These are phyloP conservation scores for Musca vetustissima DNA, from an alignment of 1,140 invertebrate genomes.

Conservation along the genomic window DNA sequence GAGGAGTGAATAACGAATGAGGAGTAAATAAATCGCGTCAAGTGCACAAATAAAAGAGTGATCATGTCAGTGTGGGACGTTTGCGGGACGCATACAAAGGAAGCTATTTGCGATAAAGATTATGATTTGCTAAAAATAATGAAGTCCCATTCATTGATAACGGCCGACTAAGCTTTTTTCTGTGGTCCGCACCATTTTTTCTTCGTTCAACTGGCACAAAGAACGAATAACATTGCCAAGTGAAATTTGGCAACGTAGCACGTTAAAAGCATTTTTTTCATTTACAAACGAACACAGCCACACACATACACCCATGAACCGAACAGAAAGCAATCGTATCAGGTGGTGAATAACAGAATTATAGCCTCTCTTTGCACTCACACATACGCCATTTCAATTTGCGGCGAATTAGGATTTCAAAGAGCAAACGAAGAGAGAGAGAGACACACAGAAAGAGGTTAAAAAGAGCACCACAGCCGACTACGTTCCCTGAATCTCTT, in stretches of 20 bases:
- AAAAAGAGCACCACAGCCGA: no score
- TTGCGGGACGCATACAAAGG: neutral
- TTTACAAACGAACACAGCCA: slow-evolving; percentile 7
- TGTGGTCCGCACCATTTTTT: neutral
- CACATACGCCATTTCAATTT: neutral
- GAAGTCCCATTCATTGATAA: neutral
- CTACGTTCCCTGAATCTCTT: no score
- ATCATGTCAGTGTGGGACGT: no score
- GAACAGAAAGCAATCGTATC: no score
- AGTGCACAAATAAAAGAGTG: no score
- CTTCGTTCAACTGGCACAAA: neutral
- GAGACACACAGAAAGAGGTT: no score
- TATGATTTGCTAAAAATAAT: slow-evolving; percentile 11
- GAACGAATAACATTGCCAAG: no score
- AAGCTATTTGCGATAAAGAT: slow-evolving; percentile 1
- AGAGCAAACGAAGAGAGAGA: neutral
- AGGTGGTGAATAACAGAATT: no score
- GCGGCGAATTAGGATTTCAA: slow-evolving; percentile 3
- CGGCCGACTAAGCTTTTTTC: neutral
- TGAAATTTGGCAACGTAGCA: slow-evolving; percentile 15
- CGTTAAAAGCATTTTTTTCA: slow-evolving; percentile 6
- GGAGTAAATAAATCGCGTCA: no score
- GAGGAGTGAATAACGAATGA: no score
- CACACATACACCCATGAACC: neutral
- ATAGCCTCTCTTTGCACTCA: neutral